Percentiles rank a stretch among this genome's conserved stretches.
Conservation (phyloP, 1,140 invertebrate genomes). For the Dinothrombium tinctorium region DNA sequence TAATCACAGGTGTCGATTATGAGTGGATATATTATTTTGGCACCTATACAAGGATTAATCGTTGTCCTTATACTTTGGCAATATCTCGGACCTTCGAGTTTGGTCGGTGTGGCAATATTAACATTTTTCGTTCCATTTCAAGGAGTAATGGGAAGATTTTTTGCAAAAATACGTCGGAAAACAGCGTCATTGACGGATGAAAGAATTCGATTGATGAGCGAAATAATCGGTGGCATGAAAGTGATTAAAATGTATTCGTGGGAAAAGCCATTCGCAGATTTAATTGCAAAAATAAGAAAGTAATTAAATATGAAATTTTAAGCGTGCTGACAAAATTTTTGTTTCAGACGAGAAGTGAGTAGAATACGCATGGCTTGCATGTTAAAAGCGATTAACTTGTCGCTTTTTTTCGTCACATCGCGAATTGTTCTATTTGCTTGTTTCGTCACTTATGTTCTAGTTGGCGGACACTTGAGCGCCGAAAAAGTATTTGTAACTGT, state of each 20-base stretch:
- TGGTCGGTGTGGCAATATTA: slow-evolving; percentile 24
- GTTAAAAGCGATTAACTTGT: slow-evolving; percentile 37
- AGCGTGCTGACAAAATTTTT: background rate
- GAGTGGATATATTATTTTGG: slow-evolving; percentile 25
- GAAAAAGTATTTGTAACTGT: slow-evolving; percentile 50
- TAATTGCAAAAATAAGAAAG: slow-evolving; percentile 32
- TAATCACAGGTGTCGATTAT: slow-evolving; percentile 19
- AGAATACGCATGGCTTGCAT: slow-evolving; percentile 39
- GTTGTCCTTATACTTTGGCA: slow-evolving; percentile 12
- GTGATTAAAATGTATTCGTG: slow-evolving; percentile 44
- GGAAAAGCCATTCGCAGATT: slow-evolving; percentile 46
- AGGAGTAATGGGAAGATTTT: slow-evolving; percentile 21
- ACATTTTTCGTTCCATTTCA: slow-evolving; percentile 24
- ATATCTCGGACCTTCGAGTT: slow-evolving; percentile 19
- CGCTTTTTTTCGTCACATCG: slow-evolving; percentile 25
- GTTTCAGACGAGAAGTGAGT: slow-evolving; percentile 34
- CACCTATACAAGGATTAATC: slow-evolving; percentile 42
- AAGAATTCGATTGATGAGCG: slow-evolving; percentile 45
- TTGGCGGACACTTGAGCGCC: slow-evolving; percentile 29
- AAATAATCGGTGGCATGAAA: slow-evolving; percentile 81
- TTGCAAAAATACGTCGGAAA: slow-evolving; percentile 3
- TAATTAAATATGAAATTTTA: no score
- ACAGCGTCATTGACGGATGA: slow-evolving; percentile 2
- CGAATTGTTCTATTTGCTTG: slow-evolving; percentile 45
- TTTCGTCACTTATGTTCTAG: slow-evolving; percentile 38